phyloP scores from a whole-genome alignment of 2,113 vertebrate species.

The Myodes glareolus region DNA sequence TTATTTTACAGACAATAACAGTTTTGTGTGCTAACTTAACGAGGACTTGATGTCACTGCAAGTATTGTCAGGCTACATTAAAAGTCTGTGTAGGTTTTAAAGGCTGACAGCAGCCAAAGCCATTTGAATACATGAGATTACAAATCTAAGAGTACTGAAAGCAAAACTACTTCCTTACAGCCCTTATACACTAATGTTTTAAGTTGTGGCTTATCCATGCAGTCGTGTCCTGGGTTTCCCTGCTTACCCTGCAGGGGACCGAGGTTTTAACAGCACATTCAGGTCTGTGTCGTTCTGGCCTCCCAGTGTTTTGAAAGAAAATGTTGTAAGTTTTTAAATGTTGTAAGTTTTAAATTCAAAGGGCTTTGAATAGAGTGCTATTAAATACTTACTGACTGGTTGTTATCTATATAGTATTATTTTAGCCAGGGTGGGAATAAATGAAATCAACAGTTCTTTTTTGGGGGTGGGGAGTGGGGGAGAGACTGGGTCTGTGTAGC shows the following conservation, averaged over 20 bases:
- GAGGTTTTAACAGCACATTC: not conserved
- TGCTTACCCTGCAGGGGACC: not conserved
- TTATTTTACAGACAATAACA: not conserved
- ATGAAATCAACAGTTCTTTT: not conserved
- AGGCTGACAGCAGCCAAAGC: slow-evolving; percentile 43
- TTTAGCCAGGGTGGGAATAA: not conserved
- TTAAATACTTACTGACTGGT: not conserved
- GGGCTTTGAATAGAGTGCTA: not conserved
- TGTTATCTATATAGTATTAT: not conserved
- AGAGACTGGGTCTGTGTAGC: not conserved
- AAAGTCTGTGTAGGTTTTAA: slow-evolving; percentile 47
- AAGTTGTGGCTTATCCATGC: not conserved
- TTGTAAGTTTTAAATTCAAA: not conserved
- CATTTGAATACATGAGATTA: slow-evolving; percentile 29
- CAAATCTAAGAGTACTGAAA: not conserved
- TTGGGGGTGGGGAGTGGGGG: not conserved
- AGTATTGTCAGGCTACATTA: not conserved
- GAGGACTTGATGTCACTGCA: not conserved
- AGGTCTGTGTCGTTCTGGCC: not conserved
- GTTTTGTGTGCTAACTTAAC: not conserved
- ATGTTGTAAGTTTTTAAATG: not conserved
- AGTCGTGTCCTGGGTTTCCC: not conserved
- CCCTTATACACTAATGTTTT: not conserved
- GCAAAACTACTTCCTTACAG: slow-evolving; percentile 27
- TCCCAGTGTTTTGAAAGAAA: not conserved